Evolutionary conservation across 2,113 vertebrate genomes (phyloP).

Genomic region (Natator depressus): DNA sequence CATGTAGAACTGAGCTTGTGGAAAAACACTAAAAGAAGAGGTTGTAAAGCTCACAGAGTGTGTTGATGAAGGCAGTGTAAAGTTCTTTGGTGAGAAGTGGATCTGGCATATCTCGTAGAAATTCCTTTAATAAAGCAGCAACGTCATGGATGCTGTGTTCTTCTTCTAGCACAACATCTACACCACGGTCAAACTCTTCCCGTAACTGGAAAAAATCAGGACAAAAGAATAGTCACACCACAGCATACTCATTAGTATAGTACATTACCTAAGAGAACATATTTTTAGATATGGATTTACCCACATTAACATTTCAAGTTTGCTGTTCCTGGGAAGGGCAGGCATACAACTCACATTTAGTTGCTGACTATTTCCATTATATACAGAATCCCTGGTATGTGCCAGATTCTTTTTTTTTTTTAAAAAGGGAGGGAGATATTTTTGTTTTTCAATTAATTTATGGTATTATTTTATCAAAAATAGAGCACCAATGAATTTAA

Average conservation of each 20-base stretch:
- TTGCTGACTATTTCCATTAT: not conserved
- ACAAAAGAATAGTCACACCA: not conserved
- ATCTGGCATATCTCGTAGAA: conserved; percentile 96
- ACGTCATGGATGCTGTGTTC: conserved; percentile 96
- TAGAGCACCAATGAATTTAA: not conserved
- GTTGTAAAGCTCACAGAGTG: conserved; percentile 83
- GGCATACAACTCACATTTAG: not conserved
- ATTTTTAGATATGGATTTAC: not conserved
- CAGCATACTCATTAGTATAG: not conserved
- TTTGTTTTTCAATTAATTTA: not conserved
- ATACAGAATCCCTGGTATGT: not conserved
- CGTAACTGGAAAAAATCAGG: conserved; percentile 84
- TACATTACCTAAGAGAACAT: not conserved
- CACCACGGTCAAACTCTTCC: conserved; percentile 93
- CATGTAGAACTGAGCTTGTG: not conserved
- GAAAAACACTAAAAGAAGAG: not conserved
- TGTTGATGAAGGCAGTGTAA: conserved; percentile 95
- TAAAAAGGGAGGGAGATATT: not conserved
- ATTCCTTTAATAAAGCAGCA: conserved; percentile 95
- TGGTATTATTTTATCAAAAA: not conserved
- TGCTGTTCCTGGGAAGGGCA: not conserved
- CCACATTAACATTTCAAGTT: not conserved
- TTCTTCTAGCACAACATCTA: conserved; percentile 90
- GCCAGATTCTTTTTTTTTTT: not conserved
- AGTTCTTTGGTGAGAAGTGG: conserved; percentile 95